These are phyloP conservation scores for Bovichtus diacanthus DNA, from an alignment of 2,797 vertebrate species.

Conservation along the genomic window DNA sequence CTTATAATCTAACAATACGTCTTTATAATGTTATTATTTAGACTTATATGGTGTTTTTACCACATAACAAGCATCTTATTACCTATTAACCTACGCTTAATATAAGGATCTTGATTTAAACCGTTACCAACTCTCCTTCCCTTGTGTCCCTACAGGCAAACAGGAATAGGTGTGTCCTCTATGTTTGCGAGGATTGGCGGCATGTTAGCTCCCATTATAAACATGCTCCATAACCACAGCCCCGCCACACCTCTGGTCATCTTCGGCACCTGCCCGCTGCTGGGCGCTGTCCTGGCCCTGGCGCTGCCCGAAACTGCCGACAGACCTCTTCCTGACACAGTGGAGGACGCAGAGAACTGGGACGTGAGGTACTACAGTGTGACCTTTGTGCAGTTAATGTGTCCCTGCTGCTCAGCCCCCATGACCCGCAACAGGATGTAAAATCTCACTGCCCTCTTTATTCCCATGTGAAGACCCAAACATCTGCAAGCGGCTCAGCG, in stretches of 20 bases:
- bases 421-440: not conserved
- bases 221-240: constrained; percentile 76
- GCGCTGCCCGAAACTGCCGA: constrained; percentile 81
- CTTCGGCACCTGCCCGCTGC: constrained; percentile 75
- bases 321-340: constrained; percentile 81
- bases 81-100: too few species aligned
- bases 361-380: constrained; percentile 58
- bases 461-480: not conserved
- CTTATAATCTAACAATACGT: too few species aligned
- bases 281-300: constrained; percentile 78
- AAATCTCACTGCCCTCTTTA: not conserved
- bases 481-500: not conserved
- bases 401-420: not conserved
- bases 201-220: constrained; percentile 82
- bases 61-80: too few species aligned
- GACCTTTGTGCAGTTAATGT: not conserved
- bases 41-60: too few species aligned
- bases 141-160: constrained; percentile 74
- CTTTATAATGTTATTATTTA: too few species aligned
- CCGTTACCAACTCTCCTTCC: too few species aligned
- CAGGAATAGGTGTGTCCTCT: constrained; percentile 80
- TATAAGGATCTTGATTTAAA: too few species aligned
- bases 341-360: constrained; percentile 81
- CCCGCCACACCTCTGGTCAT: constrained; percentile 75
- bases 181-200: constrained; percentile 85